Percentiles rank a stretch among this genome's conserved stretches.
Conservation (phyloP, 2,797 vertebrate species). For the Micrastur ruficollis region DNA sequence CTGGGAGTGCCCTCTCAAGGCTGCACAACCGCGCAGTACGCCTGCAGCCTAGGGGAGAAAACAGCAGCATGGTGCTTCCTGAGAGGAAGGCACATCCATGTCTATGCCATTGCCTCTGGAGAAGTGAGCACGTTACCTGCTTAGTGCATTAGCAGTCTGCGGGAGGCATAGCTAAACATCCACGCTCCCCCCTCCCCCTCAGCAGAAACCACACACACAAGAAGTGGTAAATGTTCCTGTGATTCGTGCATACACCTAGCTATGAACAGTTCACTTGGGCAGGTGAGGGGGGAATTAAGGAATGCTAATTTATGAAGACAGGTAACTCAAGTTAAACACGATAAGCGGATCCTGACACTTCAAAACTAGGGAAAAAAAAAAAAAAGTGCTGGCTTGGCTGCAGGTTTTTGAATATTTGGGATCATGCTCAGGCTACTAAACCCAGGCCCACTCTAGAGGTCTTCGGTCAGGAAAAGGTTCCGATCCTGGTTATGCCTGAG, state of each 20-base stretch:
- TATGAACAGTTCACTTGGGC: background rate
- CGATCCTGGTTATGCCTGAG: background rate
- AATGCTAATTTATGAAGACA: background rate
- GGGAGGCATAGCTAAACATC: background rate
- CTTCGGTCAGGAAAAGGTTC: background rate
- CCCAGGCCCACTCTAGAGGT: background rate
- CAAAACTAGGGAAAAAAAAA: background rate
- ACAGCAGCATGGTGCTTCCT: background rate
- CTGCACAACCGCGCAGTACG: background rate
- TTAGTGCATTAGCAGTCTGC: background rate
- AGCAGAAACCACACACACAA: background rate
- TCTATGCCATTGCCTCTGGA: background rate
- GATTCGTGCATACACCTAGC: background rate
- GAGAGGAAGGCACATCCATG: background rate
- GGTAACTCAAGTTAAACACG: background rate
- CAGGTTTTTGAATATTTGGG: background rate
- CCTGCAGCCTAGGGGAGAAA: background rate
- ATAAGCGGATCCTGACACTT: background rate
- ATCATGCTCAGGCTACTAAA: background rate
- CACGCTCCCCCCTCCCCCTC: too few species aligned
- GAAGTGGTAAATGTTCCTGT: background rate
- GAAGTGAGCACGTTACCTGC: background rate
- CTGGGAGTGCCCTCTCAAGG: constrained; percentile 22
- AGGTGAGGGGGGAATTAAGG: background rate
- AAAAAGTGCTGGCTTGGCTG: background rate